Conservation (phyloP, 1,140 invertebrate species). For the Pogonognathellus flavescens region DNA sequence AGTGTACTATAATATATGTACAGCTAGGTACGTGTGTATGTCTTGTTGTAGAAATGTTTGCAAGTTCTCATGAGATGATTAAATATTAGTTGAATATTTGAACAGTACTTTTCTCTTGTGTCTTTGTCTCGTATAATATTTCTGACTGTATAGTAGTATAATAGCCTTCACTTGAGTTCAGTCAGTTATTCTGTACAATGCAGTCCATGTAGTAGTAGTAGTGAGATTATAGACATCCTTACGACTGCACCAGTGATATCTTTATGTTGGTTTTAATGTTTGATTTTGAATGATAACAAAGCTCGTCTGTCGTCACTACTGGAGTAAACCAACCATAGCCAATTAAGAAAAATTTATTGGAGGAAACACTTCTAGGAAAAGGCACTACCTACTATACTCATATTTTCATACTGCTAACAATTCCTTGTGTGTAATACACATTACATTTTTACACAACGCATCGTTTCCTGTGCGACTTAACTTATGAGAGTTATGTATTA, state of each 20-base stretch:
- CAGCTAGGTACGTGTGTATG: too few species aligned
- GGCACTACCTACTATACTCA: too few species aligned
- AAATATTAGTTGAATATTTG: too few species aligned
- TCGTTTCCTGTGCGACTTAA: conserved; percentile 19
- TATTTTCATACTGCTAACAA: too few species aligned
- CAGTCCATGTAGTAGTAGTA: neutral
- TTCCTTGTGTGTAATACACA: neutral
- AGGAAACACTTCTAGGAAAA: conserved; percentile 48
- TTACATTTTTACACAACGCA: neutral
- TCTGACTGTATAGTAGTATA: too few species aligned
- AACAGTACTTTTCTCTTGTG: too few species aligned
- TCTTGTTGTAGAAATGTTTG: too few species aligned
- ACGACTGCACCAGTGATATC: neutral
- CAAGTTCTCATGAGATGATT: too few species aligned
- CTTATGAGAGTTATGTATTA: too few species aligned
- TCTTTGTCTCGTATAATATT: too few species aligned
- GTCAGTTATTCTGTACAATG: neutral
- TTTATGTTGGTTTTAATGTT: conserved; percentile 40
- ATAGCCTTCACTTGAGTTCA: neutral
- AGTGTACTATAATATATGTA: too few species aligned
- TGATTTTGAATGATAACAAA: conserved; percentile 34
- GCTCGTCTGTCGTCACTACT: conserved; percentile 44
- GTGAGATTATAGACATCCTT: neutral
- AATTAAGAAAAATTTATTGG: conserved; percentile 59
- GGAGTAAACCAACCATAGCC: conserved; percentile 46